These are phyloP conservation scores for Halichoeres trimaculatus DNA, from an alignment of 2,113 vertebrate species.

Conservation along the genomic window DNA sequence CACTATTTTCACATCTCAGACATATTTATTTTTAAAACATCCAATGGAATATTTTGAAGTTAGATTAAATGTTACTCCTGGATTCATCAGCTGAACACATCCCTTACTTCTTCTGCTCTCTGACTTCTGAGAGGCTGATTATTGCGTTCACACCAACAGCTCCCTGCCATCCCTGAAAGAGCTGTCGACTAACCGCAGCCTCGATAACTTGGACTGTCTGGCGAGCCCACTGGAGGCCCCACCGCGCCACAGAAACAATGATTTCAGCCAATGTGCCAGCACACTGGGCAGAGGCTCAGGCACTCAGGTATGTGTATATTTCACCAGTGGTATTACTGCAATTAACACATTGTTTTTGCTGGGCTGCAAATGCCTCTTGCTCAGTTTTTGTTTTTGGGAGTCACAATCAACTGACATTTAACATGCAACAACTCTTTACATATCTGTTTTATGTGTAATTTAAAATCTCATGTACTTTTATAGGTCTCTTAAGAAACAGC, in stretches of 20 bases:
- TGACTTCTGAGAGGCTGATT: conserved; percentile 46
- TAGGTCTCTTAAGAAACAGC: neutral
- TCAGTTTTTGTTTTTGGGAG: no score
- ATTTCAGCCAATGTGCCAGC: conserved; percentile 90
- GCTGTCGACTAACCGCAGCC: conserved; percentile 88
- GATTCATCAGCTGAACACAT: conserved; percentile 61
- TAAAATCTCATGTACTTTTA: neutral
- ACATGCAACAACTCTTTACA: no score
- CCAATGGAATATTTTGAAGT: conserved; percentile 34
- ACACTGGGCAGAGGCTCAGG: conserved; percentile 79
- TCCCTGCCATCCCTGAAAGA: conserved; percentile 84
- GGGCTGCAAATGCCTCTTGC: neutral
- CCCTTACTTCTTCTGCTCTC: conserved; percentile 29
- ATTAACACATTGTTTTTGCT: neutral
- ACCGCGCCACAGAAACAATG: conserved; percentile 90
- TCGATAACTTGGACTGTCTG: conserved; percentile 95
- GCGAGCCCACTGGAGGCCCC: conserved; percentile 90
- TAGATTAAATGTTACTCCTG: conserved; percentile 52
- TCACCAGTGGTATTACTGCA: conserved; percentile 3
- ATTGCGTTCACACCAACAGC: conserved; percentile 64
- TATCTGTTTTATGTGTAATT: no score
- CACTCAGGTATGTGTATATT: conserved; percentile 65
- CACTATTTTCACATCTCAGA: conserved; percentile 47
- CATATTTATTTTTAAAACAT: conserved; percentile 61
- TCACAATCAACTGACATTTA: no score